Base-by-base conservation (phyloP, 2,888 invertebrate species). In the Lepidocyrtoides sp. region DNA sequence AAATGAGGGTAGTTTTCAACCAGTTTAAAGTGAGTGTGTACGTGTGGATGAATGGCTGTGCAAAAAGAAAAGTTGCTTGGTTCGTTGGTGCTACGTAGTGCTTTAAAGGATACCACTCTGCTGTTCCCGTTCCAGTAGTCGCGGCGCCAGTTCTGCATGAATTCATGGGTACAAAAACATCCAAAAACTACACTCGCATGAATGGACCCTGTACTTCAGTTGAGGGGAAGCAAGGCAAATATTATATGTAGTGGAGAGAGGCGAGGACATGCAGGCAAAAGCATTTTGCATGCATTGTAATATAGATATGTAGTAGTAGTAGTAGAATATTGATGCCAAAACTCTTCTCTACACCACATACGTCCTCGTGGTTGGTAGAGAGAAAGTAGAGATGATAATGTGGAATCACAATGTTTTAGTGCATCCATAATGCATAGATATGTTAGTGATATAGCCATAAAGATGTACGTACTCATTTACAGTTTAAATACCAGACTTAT, bases 1-100 rank as follows among this genome's bases (percentile, higher is more conserved):
- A 87, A 87, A 87, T 87, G 63, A 87, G 75, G 63, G 63, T 87
- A 79, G 87, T 87, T 87, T 87, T 63, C 77, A 87, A 17, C 87
- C 36, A 87, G 60, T 87, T 79, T 87, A 87, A 87, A 87, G 79
- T 51, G 77, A 77, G 10, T 26, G 26, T 26, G 51, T 51, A 48
- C 77, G 23, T 77, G 51, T 77, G 29, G 48, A 77, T 51, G 48
- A 23, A 72, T 36, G 17, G 20, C n/a, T 72, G 23, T 20, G 23
- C 0, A 41, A 48, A 20, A 77, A 8, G 29, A n/a, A 51, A 48
- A 29, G 77, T 17, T 77, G 77, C n/a, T 77, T 48, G 77, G 44
- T 77, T 51, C 77, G 51, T 75, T 75, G 51, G 26, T 29, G 44
- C n/a, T 51, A 23, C 60, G 14, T 5, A 2, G 77, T 51, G 48